phyloP scores from a whole-genome alignment of 2,888 invertebrate genomes.

The Spodoptera picta region DNA sequence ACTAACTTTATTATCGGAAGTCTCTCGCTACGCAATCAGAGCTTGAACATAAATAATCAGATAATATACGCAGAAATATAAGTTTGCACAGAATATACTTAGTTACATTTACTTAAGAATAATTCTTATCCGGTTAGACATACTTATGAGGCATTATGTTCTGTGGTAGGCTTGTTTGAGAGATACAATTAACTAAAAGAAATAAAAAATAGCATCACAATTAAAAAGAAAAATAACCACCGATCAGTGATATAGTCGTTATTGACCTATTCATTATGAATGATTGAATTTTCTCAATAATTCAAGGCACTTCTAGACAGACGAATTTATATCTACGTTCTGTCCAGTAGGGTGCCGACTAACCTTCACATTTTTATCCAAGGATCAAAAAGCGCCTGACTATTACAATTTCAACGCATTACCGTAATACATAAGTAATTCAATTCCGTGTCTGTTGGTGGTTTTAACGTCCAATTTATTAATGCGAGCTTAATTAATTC shows the following conservation, averaged over 20 bases:
- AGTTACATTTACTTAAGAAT: no score
- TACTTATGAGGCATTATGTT: no score
- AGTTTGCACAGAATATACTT: conserved; percentile 11
- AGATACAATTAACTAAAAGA: no score
- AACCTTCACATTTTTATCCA: conserved; percentile 72
- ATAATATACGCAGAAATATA: conserved; percentile 33
- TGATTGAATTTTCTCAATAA: neutral
- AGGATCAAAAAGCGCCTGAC: conserved; percentile 75
- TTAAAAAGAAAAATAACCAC: no score
- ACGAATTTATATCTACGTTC: conserved; percentile 28
- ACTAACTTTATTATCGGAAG: conserved; percentile 35
- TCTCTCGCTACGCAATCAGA: conserved; percentile 37
- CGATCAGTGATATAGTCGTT: no score
- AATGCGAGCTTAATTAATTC: conserved; percentile 73
- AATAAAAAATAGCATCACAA: no score
- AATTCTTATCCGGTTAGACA: no score
- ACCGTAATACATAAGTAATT: conserved; percentile 74
- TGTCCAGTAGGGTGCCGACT: conserved; percentile 69
- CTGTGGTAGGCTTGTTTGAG: no score
- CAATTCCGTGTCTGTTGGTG: conserved; percentile 70
- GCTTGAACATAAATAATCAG: conserved; percentile 26
- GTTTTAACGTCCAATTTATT: conserved; percentile 75
- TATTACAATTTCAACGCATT: conserved; percentile 77
- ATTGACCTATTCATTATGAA: no score
- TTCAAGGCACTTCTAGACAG: conserved; percentile 38